Evolutionary conservation across 2,888 invertebrate species (phyloP), one percentile per base, ranked within the genome.

Genomic region (Dinocampus coccinellae): DNA sequence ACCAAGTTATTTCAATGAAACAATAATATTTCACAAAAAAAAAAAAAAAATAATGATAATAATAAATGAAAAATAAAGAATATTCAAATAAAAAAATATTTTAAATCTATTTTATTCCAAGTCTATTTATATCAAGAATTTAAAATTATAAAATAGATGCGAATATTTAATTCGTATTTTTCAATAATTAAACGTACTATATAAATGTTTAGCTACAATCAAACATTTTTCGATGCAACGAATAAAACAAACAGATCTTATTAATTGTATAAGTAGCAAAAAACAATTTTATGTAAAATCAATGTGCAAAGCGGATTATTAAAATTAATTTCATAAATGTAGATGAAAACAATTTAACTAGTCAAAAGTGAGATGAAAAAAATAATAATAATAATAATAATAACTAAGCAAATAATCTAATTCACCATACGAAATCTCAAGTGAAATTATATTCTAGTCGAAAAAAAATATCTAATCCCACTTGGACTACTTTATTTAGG

Each of bases 141-240:
- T 73, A 24, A 22, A 52, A 39, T 39, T 16, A 26, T 57, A 65
- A 33, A 65, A 34, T 20, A 7, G 22, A 34, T 2, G 52, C 53
- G 20, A 53, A 22, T 16, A 33, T 55, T 52, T 55, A 24, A 24
- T 26, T 52, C n/a, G 20, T 3, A 69, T 55, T 53, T n/a, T 69
- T 34, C 16, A 29, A 39, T 39, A 26, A 66, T 39, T 24, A 53
- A 33, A 52, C 58, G 29, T 24, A 52, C 33, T 36, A 42, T 58
- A 29, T 3, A 36, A 52, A 22, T 20, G 26, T 63, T 61, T 66
- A 66, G 36, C 33, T 72, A 13, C 63, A 73, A 70, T 69, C 67
- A 76, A 80, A 76, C 72, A 24, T 33, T 76, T 81, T 81, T 78
- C 76, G 74, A 77, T 78, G 83, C 84, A 84, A 84, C 84, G 84